These are phyloP conservation scores for Protophormia terraenovae DNA, from an alignment of 2,888 invertebrate species.

Conservation along the genomic window DNA sequence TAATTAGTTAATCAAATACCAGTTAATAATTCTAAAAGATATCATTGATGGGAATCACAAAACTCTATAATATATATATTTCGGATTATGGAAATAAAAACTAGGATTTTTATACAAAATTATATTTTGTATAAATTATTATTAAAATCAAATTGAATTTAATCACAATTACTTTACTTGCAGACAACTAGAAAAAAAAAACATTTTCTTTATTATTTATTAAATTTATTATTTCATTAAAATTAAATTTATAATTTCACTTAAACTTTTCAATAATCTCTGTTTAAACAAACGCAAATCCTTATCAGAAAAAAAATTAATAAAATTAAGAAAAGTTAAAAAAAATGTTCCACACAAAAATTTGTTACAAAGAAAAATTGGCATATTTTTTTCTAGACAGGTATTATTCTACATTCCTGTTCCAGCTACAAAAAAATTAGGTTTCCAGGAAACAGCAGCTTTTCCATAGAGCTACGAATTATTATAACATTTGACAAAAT, in stretches of 20 bases:
- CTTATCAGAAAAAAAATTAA: not conserved
- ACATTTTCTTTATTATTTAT: not conserved
- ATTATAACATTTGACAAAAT: not conserved
- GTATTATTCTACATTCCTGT: not conserved
- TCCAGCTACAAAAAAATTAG: conserved; percentile 19
- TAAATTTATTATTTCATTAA: not conserved
- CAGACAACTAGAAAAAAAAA: conserved; percentile 7
- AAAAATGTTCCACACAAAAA: not conserved
- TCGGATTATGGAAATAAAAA: no score
- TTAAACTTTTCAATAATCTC: conserved; percentile 27
- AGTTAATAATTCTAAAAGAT: no score
- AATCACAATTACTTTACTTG: not conserved
- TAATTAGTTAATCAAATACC: no score
- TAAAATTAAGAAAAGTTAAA: not conserved
- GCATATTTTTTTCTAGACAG: conserved; percentile 10
- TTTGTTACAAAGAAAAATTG: conserved; percentile 24
- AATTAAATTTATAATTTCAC: not conserved
- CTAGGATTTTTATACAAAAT: no score
- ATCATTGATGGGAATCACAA: no score
- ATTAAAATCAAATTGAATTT: no score
- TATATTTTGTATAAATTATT: no score
- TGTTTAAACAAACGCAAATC: conserved; percentile 38
- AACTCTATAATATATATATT: no score
- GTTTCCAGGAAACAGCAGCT: conserved; percentile 51
- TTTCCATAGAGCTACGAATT: conserved; percentile 27